phyloP scores from a whole-genome alignment of 1,140 invertebrate genomes.

The Prorops nasuta region DNA sequence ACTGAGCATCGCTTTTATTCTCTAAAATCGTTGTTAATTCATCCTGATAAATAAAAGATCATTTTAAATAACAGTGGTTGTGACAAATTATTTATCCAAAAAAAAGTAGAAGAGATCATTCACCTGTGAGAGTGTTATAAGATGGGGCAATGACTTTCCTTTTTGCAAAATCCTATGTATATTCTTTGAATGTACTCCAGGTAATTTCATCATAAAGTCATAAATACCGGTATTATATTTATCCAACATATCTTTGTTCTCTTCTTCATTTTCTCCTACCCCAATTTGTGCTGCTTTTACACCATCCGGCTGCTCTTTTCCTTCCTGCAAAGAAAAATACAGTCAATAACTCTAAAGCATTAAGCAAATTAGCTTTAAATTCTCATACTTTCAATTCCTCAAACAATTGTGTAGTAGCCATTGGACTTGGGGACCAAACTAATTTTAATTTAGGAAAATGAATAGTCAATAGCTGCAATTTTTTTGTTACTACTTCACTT shows the following conservation, averaged over 20 bases:
- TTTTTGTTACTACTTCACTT: conserved; percentile 75
- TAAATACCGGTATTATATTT: conserved; percentile 76
- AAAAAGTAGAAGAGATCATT: conserved; percentile 13
- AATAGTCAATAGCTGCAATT: conserved; percentile 87
- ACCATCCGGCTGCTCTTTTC: conserved; percentile 74
- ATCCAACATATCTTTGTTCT: conserved; percentile 59
- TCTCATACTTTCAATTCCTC: conserved; percentile 74
- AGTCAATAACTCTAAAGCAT: too few relatives aligned
- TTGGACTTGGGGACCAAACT: conserved; percentile 94
- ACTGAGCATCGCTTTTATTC: conserved; percentile 64
- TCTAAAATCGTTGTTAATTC: conserved; percentile 67
- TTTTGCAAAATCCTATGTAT: conserved; percentile 75
- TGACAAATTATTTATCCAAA: conserved; percentile 6
- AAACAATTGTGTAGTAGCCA: conserved; percentile 93
- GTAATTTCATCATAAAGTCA: conserved; percentile 88
- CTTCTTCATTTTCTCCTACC: conserved; percentile 62
- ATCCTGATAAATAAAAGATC: conserved; percentile 53
- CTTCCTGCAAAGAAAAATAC: conserved; percentile 66
- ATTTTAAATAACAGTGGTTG: conserved; percentile 5
- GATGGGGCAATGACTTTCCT: conserved; percentile 71
- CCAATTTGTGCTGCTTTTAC: conserved; percentile 67
- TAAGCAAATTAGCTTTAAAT: too few relatives aligned
- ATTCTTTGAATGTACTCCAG: conserved; percentile 88
- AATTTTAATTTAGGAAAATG: conserved; percentile 91
- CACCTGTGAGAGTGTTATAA: conserved; percentile 62